Percentiles rank a stretch among this genome's conserved stretches.
These are phyloP conservation scores for Panagrolaimus sp. DNA, from an alignment of 1,140 invertebrate genomes.

Conservation along the genomic window DNA sequence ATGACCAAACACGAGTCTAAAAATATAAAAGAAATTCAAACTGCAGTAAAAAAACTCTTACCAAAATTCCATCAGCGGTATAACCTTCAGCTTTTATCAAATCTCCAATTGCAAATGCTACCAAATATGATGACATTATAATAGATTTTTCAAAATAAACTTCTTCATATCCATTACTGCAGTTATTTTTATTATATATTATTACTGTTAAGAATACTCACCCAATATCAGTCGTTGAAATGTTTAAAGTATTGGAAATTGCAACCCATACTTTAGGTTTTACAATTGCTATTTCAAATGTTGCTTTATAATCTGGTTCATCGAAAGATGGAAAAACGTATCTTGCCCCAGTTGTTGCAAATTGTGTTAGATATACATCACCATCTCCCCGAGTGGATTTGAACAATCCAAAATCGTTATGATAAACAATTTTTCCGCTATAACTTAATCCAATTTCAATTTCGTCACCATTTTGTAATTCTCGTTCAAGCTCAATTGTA, in stretches of 20 bases:
- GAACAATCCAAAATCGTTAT: background rate
- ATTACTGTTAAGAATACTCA: background rate
- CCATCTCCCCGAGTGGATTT: background rate
- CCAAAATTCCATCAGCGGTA: background rate
- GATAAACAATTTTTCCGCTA: background rate
- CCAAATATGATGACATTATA: constrained; percentile 7
- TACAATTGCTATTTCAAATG: background rate
- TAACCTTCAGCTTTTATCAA: background rate
- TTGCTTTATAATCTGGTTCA: constrained; percentile 8
- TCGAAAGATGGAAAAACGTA: constrained; percentile 10
- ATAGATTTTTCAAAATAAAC: background rate
- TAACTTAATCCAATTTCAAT: background rate
- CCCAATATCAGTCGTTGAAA: background rate
- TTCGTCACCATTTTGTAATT: background rate
- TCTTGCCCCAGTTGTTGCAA: background rate
- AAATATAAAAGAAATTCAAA: background rate
- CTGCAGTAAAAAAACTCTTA: background rate
- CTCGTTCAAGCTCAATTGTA: background rate
- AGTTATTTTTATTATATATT: background rate
- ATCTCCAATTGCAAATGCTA: constrained; percentile 8
- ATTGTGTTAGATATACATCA: background rate
- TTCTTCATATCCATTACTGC: constrained; percentile 3
- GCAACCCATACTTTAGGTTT: background rate
- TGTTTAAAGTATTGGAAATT: background rate
- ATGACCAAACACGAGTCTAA: constrained; percentile 1